Base-by-base conservation (phyloP, 1,140 invertebrate species). In the Ips nitidus region DNA sequence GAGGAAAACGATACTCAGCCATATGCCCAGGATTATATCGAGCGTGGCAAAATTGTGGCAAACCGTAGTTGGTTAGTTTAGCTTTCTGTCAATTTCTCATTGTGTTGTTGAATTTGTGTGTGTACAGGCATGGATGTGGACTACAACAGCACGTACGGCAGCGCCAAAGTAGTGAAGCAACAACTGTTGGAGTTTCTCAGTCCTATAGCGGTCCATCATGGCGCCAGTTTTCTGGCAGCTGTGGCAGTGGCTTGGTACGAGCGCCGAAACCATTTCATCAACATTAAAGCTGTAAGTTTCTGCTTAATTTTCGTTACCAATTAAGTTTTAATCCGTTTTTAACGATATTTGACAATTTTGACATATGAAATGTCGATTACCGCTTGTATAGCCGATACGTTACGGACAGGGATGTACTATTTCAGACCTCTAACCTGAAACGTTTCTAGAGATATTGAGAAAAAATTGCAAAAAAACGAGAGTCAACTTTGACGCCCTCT, bases 181-280 rank as follows among this genome's bases (percentile, higher is more conserved):
- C 90, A 94, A 71, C 84, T 97, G 40, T 79, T 97, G 60, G 92
- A 94, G 77, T 90, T 96, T 65, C 79, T 97, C 0, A 94, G 92
- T 76, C 94, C 95, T 1, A 90, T 97, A 55, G 93, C 93, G 8
- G 86, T 93, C 50, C 90, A 94, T 78, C 93, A 97, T 80, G 90
- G 92, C 41, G 84, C 87, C 7, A 91, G 91, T 77, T 93, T 97
- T 70, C 81, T 97, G 58, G 89, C 90, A 36, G 91, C 94, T 7
- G 86, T 97, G 69, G 91, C 92, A n/a, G 89, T 94, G 50, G 93
- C 93, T 43, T 96, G 94, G 94, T 89, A 93, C 78, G 93, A 95
- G 75, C 83, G 89, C 58, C 83, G 87, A 71, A 81, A 83, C 68
- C 78, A 81, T 41, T 79, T 82, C 52, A 60, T 72, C 7, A 83